Evolutionary conservation across 2,888 invertebrate genomes (phyloP).

Genomic region (Blera fallax): DNA sequence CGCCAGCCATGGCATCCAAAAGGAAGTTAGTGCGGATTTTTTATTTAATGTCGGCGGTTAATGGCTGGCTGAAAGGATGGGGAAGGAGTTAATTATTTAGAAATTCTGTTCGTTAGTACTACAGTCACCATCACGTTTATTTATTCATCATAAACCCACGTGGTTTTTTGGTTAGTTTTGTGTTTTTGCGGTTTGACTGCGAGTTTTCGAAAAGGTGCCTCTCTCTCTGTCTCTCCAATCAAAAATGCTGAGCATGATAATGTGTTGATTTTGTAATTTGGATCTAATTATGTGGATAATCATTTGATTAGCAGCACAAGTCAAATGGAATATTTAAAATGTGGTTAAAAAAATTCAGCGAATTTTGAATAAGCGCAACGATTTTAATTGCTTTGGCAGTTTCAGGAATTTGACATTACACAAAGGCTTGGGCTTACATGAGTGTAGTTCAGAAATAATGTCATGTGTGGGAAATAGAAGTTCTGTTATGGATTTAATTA

Average conservation of each 20-base stretch:
- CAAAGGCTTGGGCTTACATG: too few species aligned
- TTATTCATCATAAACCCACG: background rate
- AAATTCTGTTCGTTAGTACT: background rate
- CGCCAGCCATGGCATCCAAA: background rate
- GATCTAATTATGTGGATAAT: conserved; percentile 23
- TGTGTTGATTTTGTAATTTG: conserved; percentile 36
- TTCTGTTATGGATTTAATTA: too few species aligned
- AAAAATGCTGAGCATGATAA: conserved; percentile 13
- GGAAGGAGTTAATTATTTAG: conserved; percentile 32
- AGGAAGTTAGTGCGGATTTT: background rate
- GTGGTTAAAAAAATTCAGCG: background rate
- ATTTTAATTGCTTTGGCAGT: background rate
- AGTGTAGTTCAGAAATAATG: too few species aligned
- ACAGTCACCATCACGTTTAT: background rate
- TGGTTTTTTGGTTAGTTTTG: background rate
- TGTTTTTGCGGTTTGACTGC: background rate
- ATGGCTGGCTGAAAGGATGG: background rate
- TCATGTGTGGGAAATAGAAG: too few species aligned
- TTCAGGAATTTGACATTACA: background rate
- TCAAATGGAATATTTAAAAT: conserved; percentile 26
- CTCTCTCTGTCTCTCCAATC: conserved; percentile 1
- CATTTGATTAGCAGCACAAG: conserved; percentile 25
- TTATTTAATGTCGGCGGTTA: conserved; percentile 1
- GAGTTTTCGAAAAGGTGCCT: background rate
- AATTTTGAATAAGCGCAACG: background rate